Conservation (phyloP, 2,113 vertebrate species). For the Alces alces region DNA sequence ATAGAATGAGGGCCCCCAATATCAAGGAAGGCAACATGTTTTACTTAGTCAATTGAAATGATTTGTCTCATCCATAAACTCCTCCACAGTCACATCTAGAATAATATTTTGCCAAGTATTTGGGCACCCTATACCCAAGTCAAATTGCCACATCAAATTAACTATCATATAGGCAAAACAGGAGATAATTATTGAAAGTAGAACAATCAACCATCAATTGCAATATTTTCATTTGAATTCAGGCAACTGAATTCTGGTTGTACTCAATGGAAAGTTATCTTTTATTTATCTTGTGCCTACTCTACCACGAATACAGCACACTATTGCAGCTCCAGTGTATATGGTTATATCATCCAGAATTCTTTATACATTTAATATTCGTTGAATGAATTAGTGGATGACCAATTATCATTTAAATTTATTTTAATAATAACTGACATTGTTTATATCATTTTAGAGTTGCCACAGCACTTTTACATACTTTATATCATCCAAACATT, state of each 20-base stretch:
- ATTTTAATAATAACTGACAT: not conserved
- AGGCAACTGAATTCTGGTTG: not conserved
- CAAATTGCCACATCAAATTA: not conserved
- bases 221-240: not conserved
- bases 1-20: not conserved
- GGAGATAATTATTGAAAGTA: not conserved
- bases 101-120: not conserved
- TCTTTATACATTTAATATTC: not conserved
- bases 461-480: not conserved
- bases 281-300: not conserved
- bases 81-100: not conserved
- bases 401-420: not conserved
- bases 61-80: not conserved
- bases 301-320: not conserved
- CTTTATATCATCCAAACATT: not conserved
- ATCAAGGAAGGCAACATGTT: not conserved
- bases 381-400: not conserved
- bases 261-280: not conserved
- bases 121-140: not conserved
- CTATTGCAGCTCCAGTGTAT: not conserved
- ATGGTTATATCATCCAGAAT: not conserved
- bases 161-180: not conserved
- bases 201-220: not conserved
- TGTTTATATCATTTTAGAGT: not conserved
- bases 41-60: not conserved